Conservation (phyloP, 2,113 vertebrate genomes). For the Saccopteryx leptura region DNA sequence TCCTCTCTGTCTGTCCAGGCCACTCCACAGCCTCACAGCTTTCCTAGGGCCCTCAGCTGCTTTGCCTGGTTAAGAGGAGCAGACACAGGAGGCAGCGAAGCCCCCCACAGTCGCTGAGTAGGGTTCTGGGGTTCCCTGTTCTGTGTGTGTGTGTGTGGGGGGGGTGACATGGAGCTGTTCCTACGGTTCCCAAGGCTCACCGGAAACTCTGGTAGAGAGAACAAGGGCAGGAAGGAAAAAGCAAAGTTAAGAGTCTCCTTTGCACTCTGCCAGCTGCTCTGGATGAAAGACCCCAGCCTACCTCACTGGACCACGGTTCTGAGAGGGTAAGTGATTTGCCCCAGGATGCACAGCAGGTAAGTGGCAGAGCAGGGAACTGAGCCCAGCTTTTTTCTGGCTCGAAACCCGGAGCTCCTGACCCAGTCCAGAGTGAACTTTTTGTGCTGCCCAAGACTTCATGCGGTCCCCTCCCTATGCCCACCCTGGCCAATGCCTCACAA, state of each 20-base stretch:
- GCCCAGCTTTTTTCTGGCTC: neutral
- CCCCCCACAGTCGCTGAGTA: rapidly evolving
- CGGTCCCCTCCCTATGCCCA: neutral
- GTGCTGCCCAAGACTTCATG: neutral
- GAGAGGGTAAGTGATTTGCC: neutral
- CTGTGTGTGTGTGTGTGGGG: neutral
- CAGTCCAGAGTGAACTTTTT: neutral
- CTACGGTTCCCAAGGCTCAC: neutral
- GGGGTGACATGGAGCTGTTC: neutral
- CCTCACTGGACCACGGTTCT: neutral
- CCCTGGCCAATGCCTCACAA: neutral
- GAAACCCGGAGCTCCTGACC: neutral
- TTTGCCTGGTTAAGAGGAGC: neutral
- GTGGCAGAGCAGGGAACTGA: neutral
- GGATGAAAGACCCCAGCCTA: neutral
- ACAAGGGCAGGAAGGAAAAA: neutral
- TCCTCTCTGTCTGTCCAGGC: neutral
- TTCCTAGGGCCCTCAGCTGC: neutral
- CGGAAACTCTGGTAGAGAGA: neutral
- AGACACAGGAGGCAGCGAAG: rapidly evolving
- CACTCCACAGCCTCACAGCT: neutral
- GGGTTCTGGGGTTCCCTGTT: neutral
- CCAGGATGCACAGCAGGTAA: neutral
- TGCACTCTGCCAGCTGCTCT: no score
- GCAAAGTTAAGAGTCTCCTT: neutral